Evolutionary conservation across 1,140 invertebrate genomes (phyloP), one percentile per base, ranked within the genome.

Genomic region (Solen grandis): DNA sequence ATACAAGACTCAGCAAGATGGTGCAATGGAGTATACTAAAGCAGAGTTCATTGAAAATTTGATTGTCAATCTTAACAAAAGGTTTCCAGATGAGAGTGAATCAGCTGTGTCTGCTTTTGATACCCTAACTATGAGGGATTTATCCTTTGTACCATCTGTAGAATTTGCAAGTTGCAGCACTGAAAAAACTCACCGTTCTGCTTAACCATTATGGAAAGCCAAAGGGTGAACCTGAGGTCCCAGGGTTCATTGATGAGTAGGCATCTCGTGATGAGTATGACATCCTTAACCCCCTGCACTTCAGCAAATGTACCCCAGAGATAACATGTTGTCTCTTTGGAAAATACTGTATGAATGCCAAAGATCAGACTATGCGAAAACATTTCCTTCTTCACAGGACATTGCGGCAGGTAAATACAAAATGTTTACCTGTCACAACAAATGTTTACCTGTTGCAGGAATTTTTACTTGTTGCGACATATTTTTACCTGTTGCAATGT

Each of bases 261-360:
- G 41, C 35, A 33, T 29, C 55, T 25, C 60, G 31, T 33, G 29
- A 16, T 5, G 72, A 62, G 35, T 74, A 50, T 38, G 16, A 27
- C 5, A 25, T 74, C 16, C 25, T 46, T 27, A 74, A 74, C 19
- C 55, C 55, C 25, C 25, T 74, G 16, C 63, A 31, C 1, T 63
- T 5, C 55, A 74, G 33, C 55, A 62, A 27, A 62, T 19, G 38
- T 74, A 74, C 63, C 72, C 33, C 27, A 74, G 35, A 22, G 72
- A 74, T 50, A 5, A 52, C 14, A n/a, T 60, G 19, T 10, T 8
- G n/a, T 19, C 36, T 38, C n/a, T 74, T 14, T 62, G 72, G 55
- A 74, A 74, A 63, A 74, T 74, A 41, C 5, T 60, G 25, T 63
- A 35, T 52, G 25, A 59, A 22, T 62, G 41, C 55, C 57, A 74